Conservation (phyloP, 1,140 invertebrate genomes). For the Plectrocnemia conspersa region DNA sequence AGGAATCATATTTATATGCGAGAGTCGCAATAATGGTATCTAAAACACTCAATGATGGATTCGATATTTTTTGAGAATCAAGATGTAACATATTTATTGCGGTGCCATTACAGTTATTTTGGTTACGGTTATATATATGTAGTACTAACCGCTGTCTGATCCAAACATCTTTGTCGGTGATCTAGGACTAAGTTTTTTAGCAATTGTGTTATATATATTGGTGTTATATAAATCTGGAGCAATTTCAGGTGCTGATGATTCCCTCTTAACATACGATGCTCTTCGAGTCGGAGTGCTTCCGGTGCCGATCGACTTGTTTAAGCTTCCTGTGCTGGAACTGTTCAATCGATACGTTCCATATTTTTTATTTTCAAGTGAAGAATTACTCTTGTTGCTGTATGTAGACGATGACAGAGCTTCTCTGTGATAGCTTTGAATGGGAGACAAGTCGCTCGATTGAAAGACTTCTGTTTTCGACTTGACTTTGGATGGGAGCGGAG, state of each 20-base stretch:
- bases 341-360: slow-evolving; percentile 15
- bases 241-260: slow-evolving; percentile 32
- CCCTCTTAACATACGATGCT: slow-evolving; percentile 23
- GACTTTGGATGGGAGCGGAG: slow-evolving; percentile 18
- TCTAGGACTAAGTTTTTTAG: slow-evolving; percentile 9
- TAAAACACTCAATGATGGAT: too few relatives aligned
- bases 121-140: not conserved
- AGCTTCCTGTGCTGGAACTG: slow-evolving; percentile 18
- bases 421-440: slow-evolving; percentile 21
- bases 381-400: slow-evolving; percentile 17
- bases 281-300: slow-evolving; percentile 15
- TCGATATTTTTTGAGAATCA: too few relatives aligned
- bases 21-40: too few relatives aligned
- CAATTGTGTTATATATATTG: slow-evolving; percentile 3
- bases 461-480: slow-evolving; percentile 19
- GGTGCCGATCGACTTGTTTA: slow-evolving; percentile 11
- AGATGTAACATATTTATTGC: too few relatives aligned
- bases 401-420: slow-evolving; percentile 20
- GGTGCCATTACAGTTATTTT: too few relatives aligned
- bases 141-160: slow-evolving; percentile 24
- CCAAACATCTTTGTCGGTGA: slow-evolving; percentile 15
- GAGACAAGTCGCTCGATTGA: slow-evolving; percentile 27
- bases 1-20: too few relatives aligned
- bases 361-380: slow-evolving; percentile 11
- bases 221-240: not conserved